Evolutionary conservation across 1,140 invertebrate genomes (phyloP).

Genomic region (honey bee (Apis mellifera)): Amel_HAv3.1 CM009941.2:536501-537000

Average conservation of each 20-base stretch:
- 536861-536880: not conserved
- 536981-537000: not conserved
- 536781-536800: not conserved
- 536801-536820: not conserved
- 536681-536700: slow-evolving; percentile 35
- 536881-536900: not conserved
- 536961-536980: not conserved
- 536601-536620: not conserved
- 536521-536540: not conserved
- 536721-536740: slow-evolving; percentile 11
- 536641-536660: slow-evolving; percentile 72
- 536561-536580: not conserved
- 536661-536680: slow-evolving; percentile 61
- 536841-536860: not conserved
- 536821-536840: not conserved
- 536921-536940: not conserved
- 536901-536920: not conserved
- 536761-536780: slow-evolving; percentile 9
- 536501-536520: not conserved
- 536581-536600: not conserved
- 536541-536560: not conserved
- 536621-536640: slow-evolving; percentile 30
- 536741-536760: not conserved
- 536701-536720: slow-evolving; percentile 51
- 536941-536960: not conserved